Conservation (phyloP, 2,888 invertebrate species). For the Drosophila melanosoma region DNA sequence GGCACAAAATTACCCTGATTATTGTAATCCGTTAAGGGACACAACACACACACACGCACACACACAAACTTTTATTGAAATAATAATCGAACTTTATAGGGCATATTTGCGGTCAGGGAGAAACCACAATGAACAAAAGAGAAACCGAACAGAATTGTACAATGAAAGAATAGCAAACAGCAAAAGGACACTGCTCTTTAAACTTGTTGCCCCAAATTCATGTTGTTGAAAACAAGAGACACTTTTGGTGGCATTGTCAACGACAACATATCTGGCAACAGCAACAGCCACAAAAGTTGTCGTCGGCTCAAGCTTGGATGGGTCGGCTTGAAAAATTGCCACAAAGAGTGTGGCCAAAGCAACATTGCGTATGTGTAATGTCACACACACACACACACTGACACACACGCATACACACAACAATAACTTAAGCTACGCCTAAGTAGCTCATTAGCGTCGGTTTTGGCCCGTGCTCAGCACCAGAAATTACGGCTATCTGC, state of each 20-base stretch:
- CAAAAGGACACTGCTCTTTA: constrained; percentile 6
- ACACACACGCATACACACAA: constrained; percentile 35
- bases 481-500: constrained; percentile 24
- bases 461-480: constrained; percentile 37
- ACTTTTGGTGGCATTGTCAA: constrained; percentile 7
- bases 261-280: constrained; percentile 22
- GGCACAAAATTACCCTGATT: constrained; percentile 63
- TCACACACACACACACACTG: constrained; percentile 21
- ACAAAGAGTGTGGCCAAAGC: constrained; percentile 25
- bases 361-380: constrained; percentile 70
- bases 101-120: constrained; percentile 45
- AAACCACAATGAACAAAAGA: constrained; percentile 30
- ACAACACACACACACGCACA: constrained; percentile 48
- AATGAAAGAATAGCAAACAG: neutral
- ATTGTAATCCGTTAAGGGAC: constrained; percentile 72
- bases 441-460: constrained; percentile 78
- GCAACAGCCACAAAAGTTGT: constrained; percentile 34
- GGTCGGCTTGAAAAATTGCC: constrained; percentile 6
- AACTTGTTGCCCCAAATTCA: neutral
- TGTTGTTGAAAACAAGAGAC: constrained; percentile 1
- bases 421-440: constrained; percentile 75
- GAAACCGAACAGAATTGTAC: constrained; percentile 11
- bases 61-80: constrained; percentile 72
- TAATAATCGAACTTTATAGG: constrained; percentile 75
- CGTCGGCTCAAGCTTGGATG: constrained; percentile 19